A percentile compares a stretch with the other conserved stretches of the same genome.
Conservation (phyloP, 2,797 vertebrate genomes). For the Enteromius trimaculatus region DNA sequence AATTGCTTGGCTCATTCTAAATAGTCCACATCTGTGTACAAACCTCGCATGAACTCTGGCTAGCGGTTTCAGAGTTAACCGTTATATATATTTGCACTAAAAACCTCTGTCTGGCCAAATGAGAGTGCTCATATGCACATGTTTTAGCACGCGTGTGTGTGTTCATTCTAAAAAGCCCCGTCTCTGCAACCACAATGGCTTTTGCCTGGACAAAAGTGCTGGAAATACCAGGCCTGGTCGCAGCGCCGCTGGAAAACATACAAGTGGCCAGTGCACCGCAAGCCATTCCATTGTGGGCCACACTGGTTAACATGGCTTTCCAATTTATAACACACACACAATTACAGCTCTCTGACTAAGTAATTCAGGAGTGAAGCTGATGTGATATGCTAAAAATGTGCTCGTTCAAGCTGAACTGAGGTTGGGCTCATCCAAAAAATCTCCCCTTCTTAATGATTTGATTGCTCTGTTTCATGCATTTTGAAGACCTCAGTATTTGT, state of each 20-base stretch:
- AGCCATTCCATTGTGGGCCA: slow-evolving; percentile 63
- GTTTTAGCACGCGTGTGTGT: slow-evolving; percentile 41
- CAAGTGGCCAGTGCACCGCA: slow-evolving; percentile 61
- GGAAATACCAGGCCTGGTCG: slow-evolving; percentile 72
- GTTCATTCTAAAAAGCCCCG: slow-evolving; percentile 40
- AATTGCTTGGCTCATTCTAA: slow-evolving; percentile 59
- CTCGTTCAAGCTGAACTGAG: slow-evolving; percentile 12
- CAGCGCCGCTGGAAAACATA: slow-evolving; percentile 66
- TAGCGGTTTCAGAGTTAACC: slow-evolving; percentile 60
- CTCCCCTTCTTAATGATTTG: slow-evolving; percentile 1
- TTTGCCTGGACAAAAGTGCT: slow-evolving; percentile 62
- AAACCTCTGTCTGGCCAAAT: slow-evolving; percentile 56
- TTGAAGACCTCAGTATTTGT: slow-evolving; percentile 27
- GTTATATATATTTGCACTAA: slow-evolving; percentile 58
- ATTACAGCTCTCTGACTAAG: slow-evolving; percentile 11
- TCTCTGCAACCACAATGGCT: slow-evolving; percentile 58
- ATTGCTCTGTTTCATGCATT: slow-evolving; percentile 3
- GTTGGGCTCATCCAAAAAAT: slow-evolving; percentile 26
- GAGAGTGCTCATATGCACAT: slow-evolving; percentile 52
- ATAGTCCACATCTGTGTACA: slow-evolving; percentile 67
- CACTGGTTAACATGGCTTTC: slow-evolving; percentile 57
- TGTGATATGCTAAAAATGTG: slow-evolving; percentile 26
- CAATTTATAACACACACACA: slow-evolving; percentile 61
- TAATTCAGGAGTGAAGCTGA: slow-evolving; percentile 25
- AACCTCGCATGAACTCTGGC: slow-evolving; percentile 66